phyloP scores from a whole-genome alignment of 2,888 invertebrate species.

The Temnothorax ravouxi region DNA sequence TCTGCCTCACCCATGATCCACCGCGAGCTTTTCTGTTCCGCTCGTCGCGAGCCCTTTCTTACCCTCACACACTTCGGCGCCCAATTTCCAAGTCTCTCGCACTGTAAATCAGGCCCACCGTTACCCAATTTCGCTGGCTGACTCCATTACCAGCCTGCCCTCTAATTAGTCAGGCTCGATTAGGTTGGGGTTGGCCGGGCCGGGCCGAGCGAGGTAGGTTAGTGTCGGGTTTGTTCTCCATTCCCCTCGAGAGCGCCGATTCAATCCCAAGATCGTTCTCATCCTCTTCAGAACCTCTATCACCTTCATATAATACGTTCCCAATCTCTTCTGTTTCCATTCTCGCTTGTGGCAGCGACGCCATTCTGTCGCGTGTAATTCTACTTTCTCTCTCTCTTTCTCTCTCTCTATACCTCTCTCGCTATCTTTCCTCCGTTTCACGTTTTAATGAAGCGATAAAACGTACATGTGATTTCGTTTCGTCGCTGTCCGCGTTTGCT shows the following conservation, averaged over 20 bases:
- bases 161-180: conserved; percentile 85
- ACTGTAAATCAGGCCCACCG: conserved; percentile 82
- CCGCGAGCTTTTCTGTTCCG: background rate
- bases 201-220: conserved; percentile 64
- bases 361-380: conserved; percentile 56
- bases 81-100: conserved; percentile 51
- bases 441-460: conserved; percentile 57
- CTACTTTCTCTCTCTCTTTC: conserved; percentile 40
- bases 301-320: conserved; percentile 51
- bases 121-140: conserved; percentile 81
- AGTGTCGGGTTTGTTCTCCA: conserved; percentile 62
- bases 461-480: conserved; percentile 61
- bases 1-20: background rate
- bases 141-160: conserved; percentile 83
- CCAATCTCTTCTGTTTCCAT: conserved; percentile 52
- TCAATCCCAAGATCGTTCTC: conserved; percentile 72
- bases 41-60: conserved; percentile 43
- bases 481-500: conserved; percentile 57
- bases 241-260: conserved; percentile 65
- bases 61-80: conserved; percentile 40
- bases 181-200: conserved; percentile 74
- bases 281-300: conserved; percentile 55
- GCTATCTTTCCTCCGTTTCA: conserved; percentile 44
- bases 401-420: background rate
- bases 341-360: conserved; percentile 54